These are phyloP conservation scores for Bradynema listronoti DNA, from an alignment of 1,140 invertebrate genomes.

Conservation along the genomic window DNA sequence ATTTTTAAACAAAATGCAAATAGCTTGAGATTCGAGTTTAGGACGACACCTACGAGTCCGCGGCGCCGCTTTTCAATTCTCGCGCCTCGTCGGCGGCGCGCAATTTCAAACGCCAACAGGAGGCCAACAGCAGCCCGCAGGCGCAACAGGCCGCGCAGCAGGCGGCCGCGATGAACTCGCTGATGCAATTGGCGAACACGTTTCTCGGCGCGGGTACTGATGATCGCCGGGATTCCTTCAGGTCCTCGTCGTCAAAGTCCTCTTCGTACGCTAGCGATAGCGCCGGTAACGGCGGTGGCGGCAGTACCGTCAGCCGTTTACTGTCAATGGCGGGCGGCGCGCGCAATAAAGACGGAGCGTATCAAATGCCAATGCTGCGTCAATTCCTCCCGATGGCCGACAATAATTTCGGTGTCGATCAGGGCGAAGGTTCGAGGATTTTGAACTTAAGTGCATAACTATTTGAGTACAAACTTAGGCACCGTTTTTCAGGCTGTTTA, in stretches of 20 bases:
- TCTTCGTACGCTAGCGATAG: neutral
- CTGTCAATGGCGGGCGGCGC: neutral
- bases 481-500: slow-evolving; percentile 44
- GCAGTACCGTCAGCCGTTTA: slow-evolving; percentile 18
- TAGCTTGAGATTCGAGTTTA: neutral
- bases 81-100: neutral
- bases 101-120: slow-evolving; percentile 17
- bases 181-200: slow-evolving; percentile 36
- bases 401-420: slow-evolving; percentile 48
- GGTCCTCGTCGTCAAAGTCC: neutral
- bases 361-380: slow-evolving; percentile 29
- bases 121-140: slow-evolving; percentile 13
- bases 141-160: neutral
- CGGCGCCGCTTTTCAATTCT: neutral
- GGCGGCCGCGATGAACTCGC: slow-evolving; percentile 8
- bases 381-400: slow-evolving; percentile 49
- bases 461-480: neutral
- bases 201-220: slow-evolving; percentile 28
- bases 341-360: neutral
- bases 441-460: neutral
- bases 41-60: slow-evolving; percentile 10
- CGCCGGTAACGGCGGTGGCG: slow-evolving; percentile 11
- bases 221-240: neutral
- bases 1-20: neutral
- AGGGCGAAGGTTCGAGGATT: slow-evolving; percentile 41